phyloP scores from a whole-genome alignment of 2,797 vertebrate genomes.

The Micromesistius poutassou region DNA sequence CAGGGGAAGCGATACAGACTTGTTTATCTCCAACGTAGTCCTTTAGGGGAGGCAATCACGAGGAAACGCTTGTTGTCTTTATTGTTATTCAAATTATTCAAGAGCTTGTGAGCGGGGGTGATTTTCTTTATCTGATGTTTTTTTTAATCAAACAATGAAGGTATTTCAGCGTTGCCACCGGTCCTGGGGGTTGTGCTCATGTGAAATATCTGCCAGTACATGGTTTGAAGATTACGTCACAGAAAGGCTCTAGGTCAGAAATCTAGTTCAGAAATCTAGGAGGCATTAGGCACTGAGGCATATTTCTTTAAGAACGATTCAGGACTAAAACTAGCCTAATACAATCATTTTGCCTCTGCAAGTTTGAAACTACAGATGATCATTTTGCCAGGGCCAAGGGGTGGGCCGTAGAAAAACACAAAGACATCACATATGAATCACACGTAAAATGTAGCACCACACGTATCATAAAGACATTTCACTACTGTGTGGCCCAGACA shows the following conservation, averaged over 20 bases:
- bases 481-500: background rate
- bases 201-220: background rate
- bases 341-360: background rate
- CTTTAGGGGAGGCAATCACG: background rate
- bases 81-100: background rate
- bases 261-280: no score
- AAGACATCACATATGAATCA: background rate
- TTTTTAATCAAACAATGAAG: background rate
- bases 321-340: background rate
- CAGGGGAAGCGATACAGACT: background rate
- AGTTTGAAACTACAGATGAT: background rate
- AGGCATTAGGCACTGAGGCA: background rate
- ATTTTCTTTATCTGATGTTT: background rate
- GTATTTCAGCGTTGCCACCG: background rate
- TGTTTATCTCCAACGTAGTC: background rate
- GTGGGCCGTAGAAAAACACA: background rate
- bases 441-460: no score
- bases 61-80: background rate
- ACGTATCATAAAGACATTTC: background rate
- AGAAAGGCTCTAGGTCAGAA: background rate
- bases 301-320: background rate
- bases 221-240: background rate
- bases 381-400: background rate
- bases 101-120: background rate
- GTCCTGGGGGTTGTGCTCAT: background rate